Conservation (phyloP, 2,797 vertebrate species). For the Urophycis tenuis region DNA sequence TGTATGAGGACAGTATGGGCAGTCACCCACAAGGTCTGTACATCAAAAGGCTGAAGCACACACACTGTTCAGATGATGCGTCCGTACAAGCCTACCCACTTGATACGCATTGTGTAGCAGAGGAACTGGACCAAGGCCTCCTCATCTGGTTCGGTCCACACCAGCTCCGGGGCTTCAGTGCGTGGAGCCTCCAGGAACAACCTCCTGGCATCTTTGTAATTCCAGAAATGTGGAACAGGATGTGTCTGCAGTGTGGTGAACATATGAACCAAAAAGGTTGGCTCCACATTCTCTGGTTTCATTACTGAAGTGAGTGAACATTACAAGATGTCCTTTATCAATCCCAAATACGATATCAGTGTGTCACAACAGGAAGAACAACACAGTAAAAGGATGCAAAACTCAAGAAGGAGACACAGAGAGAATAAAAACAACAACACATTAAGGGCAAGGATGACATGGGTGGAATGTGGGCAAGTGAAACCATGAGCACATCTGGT, state of each 20-base stretch:
- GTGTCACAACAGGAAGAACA: no score
- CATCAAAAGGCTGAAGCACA: neutral
- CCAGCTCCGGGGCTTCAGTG: constrained; percentile 41
- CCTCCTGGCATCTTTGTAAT: constrained; percentile 66
- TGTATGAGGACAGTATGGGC: neutral
- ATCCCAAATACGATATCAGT: no score
- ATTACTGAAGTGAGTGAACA: no score
- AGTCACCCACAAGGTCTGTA: neutral
- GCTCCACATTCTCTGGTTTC: neutral
- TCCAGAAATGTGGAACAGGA: constrained; percentile 65
- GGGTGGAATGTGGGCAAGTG: neutral
- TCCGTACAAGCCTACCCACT: constrained; percentile 49
- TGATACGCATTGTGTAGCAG: constrained; percentile 52
- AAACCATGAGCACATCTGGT: neutral
- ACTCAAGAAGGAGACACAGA: neutral
- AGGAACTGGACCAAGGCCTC: constrained; percentile 70
- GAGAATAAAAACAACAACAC: neutral
- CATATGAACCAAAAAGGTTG: neutral
- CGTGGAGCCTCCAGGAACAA: constrained; percentile 64
- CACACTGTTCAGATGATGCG: neutral
- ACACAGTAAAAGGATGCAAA: neutral
- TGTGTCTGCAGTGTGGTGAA: constrained; percentile 50
- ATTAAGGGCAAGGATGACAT: neutral
- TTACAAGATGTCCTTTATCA: no score
- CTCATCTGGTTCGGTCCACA: constrained; percentile 71